A percentile compares a stretch with the other conserved stretches of the same genome.
phyloP scores from a whole-genome alignment of 2,888 invertebrate species.

The Scelioninae gen. 1 region DNA sequence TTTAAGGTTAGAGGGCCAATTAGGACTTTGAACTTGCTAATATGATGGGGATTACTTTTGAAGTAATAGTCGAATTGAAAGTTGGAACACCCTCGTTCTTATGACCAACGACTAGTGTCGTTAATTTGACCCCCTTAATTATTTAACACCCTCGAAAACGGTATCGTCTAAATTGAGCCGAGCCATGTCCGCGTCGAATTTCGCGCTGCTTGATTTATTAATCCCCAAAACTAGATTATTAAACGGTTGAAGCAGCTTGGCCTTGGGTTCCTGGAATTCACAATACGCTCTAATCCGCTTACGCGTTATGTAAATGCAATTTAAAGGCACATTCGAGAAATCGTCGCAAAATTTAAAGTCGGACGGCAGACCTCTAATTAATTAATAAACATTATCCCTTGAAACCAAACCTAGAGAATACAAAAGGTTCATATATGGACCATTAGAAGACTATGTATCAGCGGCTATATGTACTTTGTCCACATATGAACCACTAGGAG shows the following conservation, averaged over 20 bases:
- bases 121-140: background rate
- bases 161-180: no score
- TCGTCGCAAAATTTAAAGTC: background rate
- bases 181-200: background rate
- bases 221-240: conserved; percentile 29
- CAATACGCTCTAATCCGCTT: conserved; percentile 30
- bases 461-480: no score
- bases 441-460: no score
- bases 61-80: background rate
- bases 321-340: conserved; percentile 12
- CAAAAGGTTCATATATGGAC: no score
- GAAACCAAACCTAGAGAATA: no score
- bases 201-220: conserved; percentile 28
- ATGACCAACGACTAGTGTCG: background rate
- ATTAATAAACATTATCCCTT: background rate
- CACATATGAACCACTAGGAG: no score
- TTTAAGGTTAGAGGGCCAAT: no score
- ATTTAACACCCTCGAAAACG: no score
- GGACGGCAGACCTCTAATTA: background rate
- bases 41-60: no score
- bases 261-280: conserved; percentile 4
- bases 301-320: conserved; percentile 34
- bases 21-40: no score
- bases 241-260: conserved; percentile 3
- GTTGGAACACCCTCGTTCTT: background rate